Percentiles rank a stretch among this genome's conserved stretches.
phyloP scores from a whole-genome alignment of 2,113 vertebrate species.

The Cyprinus carpio region DNA sequence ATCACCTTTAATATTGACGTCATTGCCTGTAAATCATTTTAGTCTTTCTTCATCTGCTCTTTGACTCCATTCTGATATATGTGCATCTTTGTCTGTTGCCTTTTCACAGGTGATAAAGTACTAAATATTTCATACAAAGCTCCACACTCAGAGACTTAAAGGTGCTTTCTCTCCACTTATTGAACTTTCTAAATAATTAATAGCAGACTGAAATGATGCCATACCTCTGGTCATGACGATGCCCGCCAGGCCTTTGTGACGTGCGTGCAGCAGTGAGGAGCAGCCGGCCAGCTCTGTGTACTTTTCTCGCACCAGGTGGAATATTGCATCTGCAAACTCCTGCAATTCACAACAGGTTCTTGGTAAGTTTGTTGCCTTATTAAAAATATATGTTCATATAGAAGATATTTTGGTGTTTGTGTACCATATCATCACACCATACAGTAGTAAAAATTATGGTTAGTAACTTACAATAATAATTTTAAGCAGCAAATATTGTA shows the following conservation, averaged over 20 bases:
- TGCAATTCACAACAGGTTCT: constrained; percentile 83
- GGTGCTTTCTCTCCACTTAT: constrained; percentile 57
- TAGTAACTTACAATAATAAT: not conserved
- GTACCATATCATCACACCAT: not conserved
- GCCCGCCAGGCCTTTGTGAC: constrained; percentile 95
- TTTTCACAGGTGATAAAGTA: constrained; percentile 63
- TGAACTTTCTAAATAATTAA: constrained; percentile 73
- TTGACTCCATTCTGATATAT: not conserved
- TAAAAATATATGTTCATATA: not conserved
- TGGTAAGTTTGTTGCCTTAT: not conserved
- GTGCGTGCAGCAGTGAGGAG: constrained; percentile 83
- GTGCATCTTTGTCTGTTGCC: constrained; percentile 42
- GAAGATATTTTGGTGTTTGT: not conserved
- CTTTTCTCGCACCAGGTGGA: constrained; percentile 95
- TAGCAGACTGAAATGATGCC: constrained; percentile 72
- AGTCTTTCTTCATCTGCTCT: not conserved
- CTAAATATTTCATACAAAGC: constrained; percentile 79
- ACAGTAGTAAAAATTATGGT: not conserved
- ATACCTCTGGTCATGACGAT: constrained; percentile 99
- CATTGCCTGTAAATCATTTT: not conserved
- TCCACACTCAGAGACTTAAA: constrained; percentile 41
- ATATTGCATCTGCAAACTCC: constrained; percentile 95
- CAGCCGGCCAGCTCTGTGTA: constrained; percentile 89
- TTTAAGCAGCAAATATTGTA: not conserved
- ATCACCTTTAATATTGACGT: not conserved